Conservation (phyloP, 2,797 vertebrate genomes). For the Hippoglossus hippoglossus region DNA sequence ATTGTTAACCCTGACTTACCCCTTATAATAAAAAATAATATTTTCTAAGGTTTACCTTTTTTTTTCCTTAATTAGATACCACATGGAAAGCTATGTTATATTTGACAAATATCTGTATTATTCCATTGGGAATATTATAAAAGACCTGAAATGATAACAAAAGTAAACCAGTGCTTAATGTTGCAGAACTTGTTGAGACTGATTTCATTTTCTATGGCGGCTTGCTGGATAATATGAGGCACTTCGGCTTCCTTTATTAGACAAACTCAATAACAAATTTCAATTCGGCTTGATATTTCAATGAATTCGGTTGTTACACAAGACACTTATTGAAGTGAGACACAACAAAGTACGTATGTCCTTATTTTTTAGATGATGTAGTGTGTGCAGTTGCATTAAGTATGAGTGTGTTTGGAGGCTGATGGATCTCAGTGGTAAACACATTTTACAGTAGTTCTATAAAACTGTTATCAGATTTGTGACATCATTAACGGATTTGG, state of each 20-base stretch:
- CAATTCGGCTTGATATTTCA: background rate
- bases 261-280: background rate
- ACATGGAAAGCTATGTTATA: no score
- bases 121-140: background rate
- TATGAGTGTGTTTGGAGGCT: conserved; percentile 6
- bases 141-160: background rate
- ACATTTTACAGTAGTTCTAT: background rate
- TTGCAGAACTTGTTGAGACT: background rate
- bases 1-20: no score
- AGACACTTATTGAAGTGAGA: background rate
- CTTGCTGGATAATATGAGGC: background rate
- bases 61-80: no score
- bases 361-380: background rate
- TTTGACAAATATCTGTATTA: background rate
- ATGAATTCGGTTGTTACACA: background rate
- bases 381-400: background rate
- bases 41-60: no score
- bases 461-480: background rate
- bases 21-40: no score
- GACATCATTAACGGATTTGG: background rate
- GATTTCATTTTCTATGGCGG: no score
- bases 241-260: background rate
- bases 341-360: background rate
- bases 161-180: background rate
- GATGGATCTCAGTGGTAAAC: background rate